phyloP scores from a whole-genome alignment of 1,140 invertebrate species.

The Dufourea novaeangliae region DNA sequence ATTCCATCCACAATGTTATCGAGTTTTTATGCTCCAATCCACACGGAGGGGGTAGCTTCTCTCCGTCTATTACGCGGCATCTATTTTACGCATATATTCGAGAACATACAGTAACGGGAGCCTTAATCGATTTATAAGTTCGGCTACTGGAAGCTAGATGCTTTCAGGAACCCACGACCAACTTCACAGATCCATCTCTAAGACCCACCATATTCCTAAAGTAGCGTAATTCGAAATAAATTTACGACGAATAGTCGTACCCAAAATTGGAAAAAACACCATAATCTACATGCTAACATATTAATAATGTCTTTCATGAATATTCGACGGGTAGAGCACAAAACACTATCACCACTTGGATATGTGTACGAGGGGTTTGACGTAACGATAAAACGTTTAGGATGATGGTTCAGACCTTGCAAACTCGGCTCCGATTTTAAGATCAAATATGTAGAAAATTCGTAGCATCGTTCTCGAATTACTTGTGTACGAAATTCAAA shows the following conservation, averaged over 20 bases:
- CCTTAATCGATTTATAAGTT: too few relatives aligned
- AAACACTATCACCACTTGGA: not conserved
- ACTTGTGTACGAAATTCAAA: too few relatives aligned
- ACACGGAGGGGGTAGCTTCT: slow-evolving; percentile 20
- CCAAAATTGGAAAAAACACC: slow-evolving; percentile 7
- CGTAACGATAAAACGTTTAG: not conserved
- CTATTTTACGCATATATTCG: slow-evolving; percentile 36
- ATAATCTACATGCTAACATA: not conserved
- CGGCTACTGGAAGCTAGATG: too few relatives aligned
- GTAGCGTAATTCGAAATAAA: not conserved
- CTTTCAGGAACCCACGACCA: too few relatives aligned
- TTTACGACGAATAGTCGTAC: not conserved
- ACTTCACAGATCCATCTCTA: slow-evolving; percentile 30
- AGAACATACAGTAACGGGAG: not conserved
- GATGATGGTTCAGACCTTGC: too few relatives aligned
- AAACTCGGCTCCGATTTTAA: too few relatives aligned
- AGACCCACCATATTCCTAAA: slow-evolving; percentile 5
- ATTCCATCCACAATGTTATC: slow-evolving; percentile 67
- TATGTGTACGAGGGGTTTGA: not conserved
- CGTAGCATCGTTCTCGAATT: too few relatives aligned
- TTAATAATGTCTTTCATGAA: not conserved
- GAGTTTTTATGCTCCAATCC: slow-evolving; percentile 24
- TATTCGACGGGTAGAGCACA: not conserved
- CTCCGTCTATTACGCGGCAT: slow-evolving; percentile 23
- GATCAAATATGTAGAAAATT: too few relatives aligned